Conservation (phyloP, 1,140 invertebrate genomes). For the Drosophila arizonae region DNA sequence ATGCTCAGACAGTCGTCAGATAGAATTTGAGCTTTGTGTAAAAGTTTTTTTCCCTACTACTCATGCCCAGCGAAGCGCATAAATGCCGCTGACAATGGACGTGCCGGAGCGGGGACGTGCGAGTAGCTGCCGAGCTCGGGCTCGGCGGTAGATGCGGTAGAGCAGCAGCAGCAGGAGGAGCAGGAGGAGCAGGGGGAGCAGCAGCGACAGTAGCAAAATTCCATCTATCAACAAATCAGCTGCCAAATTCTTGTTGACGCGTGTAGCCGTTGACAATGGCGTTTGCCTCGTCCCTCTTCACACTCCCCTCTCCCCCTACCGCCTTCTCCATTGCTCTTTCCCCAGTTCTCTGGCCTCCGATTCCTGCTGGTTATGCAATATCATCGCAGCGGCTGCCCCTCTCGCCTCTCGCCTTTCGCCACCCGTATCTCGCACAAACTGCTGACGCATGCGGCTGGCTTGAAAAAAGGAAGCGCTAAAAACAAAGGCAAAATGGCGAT, state of each 20-base stretch:
- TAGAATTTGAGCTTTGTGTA: conserved; percentile 75
- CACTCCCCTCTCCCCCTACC: not conserved
- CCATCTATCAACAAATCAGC: conserved; percentile 79
- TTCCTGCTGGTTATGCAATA: conserved; percentile 50
- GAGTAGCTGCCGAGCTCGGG: not conserved
- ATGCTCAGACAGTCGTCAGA: conserved; percentile 67
- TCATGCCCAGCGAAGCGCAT: conserved; percentile 65
- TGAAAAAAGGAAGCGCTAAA: conserved; percentile 8
- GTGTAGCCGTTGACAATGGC: conserved; percentile 73
- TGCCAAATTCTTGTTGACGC: conserved; percentile 77
- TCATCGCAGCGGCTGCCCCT: conserved; percentile 20
- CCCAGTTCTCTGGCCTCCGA: conserved; percentile 8
- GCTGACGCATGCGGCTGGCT: conserved; percentile 50
- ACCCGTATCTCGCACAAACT: conserved; percentile 40
- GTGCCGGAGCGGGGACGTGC: conserved; percentile 10
- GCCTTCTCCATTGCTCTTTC: not conserved
- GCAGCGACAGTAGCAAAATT: conserved; percentile 48
- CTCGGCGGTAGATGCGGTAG: not conserved
- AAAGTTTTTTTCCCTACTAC: conserved; percentile 63
- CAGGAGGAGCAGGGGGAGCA: conserved; percentile 7
- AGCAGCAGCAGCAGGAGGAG: conserved; percentile 28
- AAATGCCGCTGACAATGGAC: conserved; percentile 74
- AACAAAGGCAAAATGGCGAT: conserved; percentile 54
- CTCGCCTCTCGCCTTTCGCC: not conserved
- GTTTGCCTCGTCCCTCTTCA: conserved; percentile 15